A percentile compares a stretch with the other conserved stretches of the same genome.
phyloP scores from a whole-genome alignment of 2,113 vertebrate species.

The Poeciliopsis prolifica region DNA sequence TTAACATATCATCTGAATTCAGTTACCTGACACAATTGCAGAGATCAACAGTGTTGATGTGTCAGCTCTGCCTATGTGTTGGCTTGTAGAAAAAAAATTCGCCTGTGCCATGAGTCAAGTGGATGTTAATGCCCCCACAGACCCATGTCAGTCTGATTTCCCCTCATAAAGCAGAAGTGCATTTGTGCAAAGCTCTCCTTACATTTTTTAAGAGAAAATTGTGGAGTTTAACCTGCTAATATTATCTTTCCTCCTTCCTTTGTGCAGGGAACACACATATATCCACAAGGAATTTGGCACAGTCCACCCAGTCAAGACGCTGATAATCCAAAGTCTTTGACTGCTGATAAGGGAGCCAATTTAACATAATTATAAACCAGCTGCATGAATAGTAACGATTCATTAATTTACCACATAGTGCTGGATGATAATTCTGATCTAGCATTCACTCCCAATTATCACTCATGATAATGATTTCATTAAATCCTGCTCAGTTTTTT shows the following conservation, averaged over 20 bases:
- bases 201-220: conserved; percentile 80
- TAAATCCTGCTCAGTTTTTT: conserved; percentile 90
- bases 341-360: conserved; percentile 82
- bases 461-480: conserved; percentile 79
- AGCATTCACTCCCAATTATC: conserved; percentile 80
- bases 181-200: conserved; percentile 75
- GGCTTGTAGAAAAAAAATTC: conserved; percentile 67
- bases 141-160: conserved; percentile 69
- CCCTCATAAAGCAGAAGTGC: conserved; percentile 73
- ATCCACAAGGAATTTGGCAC: conserved; percentile 77
- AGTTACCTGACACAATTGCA: conserved; percentile 79
- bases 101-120: conserved; percentile 82
- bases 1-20: conserved; percentile 85
- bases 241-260: conserved; percentile 78
- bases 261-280: conserved; percentile 69
- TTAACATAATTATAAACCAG: conserved; percentile 84
- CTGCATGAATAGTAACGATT: conserved; percentile 79
- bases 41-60: conserved; percentile 77
- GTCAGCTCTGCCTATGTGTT: conserved; percentile 79
- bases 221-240: conserved; percentile 80
- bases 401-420: conserved; percentile 77
- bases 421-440: conserved; percentile 79
- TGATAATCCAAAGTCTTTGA: conserved; percentile 83
- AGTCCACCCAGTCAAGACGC: conserved; percentile 75
- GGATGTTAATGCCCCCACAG: conserved; percentile 80